A percentile compares a stretch with the other conserved stretches of the same genome.
Evolutionary conservation across 2,797 vertebrate species (phyloP).

Genomic region (Tragopan temminckii): DNA sequence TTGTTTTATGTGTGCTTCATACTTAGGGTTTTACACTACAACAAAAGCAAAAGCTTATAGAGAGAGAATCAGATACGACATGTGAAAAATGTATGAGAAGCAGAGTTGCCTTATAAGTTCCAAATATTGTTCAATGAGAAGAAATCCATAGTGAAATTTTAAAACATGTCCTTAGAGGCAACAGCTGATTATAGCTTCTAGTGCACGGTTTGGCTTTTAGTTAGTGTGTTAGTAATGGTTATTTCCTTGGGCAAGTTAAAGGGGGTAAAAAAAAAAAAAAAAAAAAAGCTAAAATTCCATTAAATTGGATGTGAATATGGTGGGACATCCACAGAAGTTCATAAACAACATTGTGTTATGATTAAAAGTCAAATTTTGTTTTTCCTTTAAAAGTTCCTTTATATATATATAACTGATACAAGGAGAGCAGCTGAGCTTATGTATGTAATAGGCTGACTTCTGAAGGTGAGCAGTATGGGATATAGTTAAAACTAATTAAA

Average conservation of each 20-base stretch:
- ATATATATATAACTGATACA: neutral
- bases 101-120: neutral
- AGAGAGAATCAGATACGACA: neutral
- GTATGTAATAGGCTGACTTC: neutral
- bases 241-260: neutral
- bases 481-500: constrained; percentile 49
- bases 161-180: neutral
- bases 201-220: neutral
- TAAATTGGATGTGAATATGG: neutral
- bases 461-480: neutral
- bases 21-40: neutral
- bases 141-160: neutral
- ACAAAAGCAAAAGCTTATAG: neutral
- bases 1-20: neutral
- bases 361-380: neutral
- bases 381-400: neutral
- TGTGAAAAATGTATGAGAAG: neutral
- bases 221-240: neutral
- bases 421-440: neutral
- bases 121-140: neutral
- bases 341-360: neutral
- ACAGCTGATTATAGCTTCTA: neutral
- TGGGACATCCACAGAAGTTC: neutral
- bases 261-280: too few relatives aligned
- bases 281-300: neutral